These are phyloP conservation scores for Subacronicta megacephala DNA, from an alignment of 2,888 invertebrate genomes.

Conservation along the genomic window DNA sequence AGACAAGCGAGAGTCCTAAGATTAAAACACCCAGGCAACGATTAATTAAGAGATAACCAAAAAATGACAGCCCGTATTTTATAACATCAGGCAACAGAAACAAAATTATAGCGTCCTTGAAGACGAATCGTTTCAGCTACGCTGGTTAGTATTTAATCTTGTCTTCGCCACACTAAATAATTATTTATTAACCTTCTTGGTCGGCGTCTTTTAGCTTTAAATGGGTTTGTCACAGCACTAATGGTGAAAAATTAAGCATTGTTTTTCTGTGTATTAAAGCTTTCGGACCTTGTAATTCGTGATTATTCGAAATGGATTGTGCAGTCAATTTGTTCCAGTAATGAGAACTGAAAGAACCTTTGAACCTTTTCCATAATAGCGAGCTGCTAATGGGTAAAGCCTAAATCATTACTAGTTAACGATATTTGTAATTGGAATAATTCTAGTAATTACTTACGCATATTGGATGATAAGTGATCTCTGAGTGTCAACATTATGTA, in stretches of 20 bases:
- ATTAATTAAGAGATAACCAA: conserved; percentile 1
- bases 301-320: conserved; percentile 16
- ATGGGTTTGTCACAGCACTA: conserved; percentile 36
- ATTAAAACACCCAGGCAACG: conserved; percentile 1
- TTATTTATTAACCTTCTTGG: conserved; percentile 43
- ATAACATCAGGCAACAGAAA: conserved; percentile 17
- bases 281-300: background rate
- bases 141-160: conserved; percentile 33
- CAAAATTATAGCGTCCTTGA: conserved; percentile 48
- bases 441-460: conserved; percentile 11
- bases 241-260: conserved; percentile 16
- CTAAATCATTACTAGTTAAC: conserved; percentile 1
- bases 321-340: conserved; percentile 31
- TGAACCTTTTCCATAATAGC: conserved; percentile 15
- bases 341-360: conserved; percentile 29
- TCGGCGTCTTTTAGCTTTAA: conserved; percentile 49
- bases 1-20: background rate
- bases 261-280: background rate
- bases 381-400: background rate
- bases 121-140: conserved; percentile 40
- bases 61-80: background rate
- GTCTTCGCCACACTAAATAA: conserved; percentile 42
- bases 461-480: conserved; percentile 15
- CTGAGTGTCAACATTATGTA: background rate
- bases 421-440: conserved; percentile 16